phyloP scores from a whole-genome alignment of 2,888 invertebrate genomes.

The Elysia crispata region DNA sequence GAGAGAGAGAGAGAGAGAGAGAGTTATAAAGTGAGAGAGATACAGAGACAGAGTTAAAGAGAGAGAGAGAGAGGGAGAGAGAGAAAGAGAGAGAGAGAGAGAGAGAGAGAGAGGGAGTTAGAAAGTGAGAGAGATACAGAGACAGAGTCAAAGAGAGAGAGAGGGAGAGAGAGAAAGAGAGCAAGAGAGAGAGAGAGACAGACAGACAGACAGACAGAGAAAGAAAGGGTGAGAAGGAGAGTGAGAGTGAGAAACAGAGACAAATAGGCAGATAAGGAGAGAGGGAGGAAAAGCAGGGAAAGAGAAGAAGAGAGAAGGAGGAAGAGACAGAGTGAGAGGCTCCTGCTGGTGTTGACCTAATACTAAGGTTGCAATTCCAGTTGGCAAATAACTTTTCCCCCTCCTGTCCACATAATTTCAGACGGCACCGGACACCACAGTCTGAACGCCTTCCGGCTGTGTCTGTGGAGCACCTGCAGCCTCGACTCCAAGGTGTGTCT shows the following conservation, averaged over 20 bases:
- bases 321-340: no score
- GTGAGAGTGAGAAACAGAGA: no score
- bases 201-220: constrained; percentile 22
- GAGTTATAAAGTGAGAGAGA: constrained; percentile 36
- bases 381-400: neutral
- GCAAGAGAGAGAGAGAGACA: constrained; percentile 10
- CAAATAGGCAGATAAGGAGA: no score
- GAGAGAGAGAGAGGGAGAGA: constrained; percentile 18
- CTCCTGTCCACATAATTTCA: neutral
- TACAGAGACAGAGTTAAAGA: constrained; percentile 22
- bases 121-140: neutral
- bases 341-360: no score
- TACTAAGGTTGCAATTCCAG: no score
- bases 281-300: no score
- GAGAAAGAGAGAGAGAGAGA: constrained; percentile 22
- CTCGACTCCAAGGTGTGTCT: neutral
- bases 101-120: constrained; percentile 14
- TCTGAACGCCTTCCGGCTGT: constrained; percentile 25
- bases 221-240: no score
- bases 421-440: neutral
- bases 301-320: no score
- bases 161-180: neutral
- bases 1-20: constrained; percentile 36
- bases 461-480: constrained; percentile 30
- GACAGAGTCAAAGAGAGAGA: neutral